Evolutionary conservation across 1,140 invertebrate genomes (phyloP).

Genomic region (Agrypnia vestita): DNA sequence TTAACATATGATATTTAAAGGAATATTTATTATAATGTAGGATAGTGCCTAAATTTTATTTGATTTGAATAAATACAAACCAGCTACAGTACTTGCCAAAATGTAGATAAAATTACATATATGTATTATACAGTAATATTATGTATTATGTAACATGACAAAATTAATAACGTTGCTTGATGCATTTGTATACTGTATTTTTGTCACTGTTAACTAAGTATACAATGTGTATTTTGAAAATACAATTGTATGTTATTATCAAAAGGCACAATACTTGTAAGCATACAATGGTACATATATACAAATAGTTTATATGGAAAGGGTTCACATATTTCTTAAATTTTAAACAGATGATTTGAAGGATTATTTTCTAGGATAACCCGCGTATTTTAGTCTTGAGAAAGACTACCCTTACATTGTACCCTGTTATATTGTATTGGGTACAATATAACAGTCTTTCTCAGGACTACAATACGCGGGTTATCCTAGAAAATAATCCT

Average conservation of each 20-base stretch:
- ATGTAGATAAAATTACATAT: slow-evolving; percentile 8
- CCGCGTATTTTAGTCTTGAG: too few relatives aligned
- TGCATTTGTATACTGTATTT: background rate
- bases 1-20: background rate
- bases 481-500: too few relatives aligned
- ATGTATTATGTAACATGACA: background rate
- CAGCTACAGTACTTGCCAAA: slow-evolving; percentile 35
- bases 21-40: background rate
- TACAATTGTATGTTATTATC: background rate
- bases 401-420: too few relatives aligned
- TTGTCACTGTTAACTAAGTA: background rate
- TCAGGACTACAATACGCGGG: too few relatives aligned
- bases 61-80: background rate
- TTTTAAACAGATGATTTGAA: too few relatives aligned
- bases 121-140: background rate
- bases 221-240: background rate
- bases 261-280: background rate
- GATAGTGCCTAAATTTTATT: background rate
- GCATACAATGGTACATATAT: background rate
- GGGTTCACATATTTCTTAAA: too few relatives aligned
- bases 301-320: background rate
- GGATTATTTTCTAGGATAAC: too few relatives aligned
- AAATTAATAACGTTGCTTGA: too few relatives aligned
- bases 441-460: too few relatives aligned
- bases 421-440: too few relatives aligned